Evolutionary conservation across 2,113 vertebrate genomes (phyloP), one percentile per base, ranked within the genome.

Genomic region (Hepsetus odoe): DNA sequence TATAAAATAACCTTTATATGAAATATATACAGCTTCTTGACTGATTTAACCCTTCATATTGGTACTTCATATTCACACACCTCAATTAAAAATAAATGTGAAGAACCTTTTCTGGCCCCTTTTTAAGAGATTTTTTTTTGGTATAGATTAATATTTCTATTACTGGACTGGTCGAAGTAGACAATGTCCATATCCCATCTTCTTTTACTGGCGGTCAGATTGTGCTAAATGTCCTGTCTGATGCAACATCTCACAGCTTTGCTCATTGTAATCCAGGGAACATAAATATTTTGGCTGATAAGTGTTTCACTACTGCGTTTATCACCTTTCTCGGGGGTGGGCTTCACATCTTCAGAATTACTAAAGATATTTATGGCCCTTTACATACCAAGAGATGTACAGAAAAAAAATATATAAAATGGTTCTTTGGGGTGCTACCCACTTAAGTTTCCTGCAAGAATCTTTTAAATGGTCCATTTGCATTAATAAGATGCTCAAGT

Each of bases 231-330:
- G 46, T 55, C 20, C 11, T 64, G 59, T 64, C 59, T 64, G 30
- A 32, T 32, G 22, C 22, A 9, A 65, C 38, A 33, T 38, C 61
- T 65, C 61, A 7, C 61, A 38, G 20, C 18, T 51, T 44, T 38
- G 59, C 7, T 6, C 59, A 38, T 5, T 33, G 59, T 53, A 22
- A n/a, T 16, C 38, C 44, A 65, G 22, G 8, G 22, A 75, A 18
- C 28, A 6, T 64, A 32, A 44, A 61, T 61, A 44, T 74, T 30
- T 75, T 65, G 22, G 30, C 58, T 26, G 32, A 51, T 49, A 74
- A 35, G 18, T 30, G 24, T 28, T n/a, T 32, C 1, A 38, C 18
- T 49, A 33, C 64, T 49, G 42, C 55, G 1, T 7, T 38, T 55
- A 10, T 51, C 49, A 26, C 12, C 28, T 32, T 18, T 4, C 11